These are phyloP conservation scores for Parnassius mnemosyne DNA, from an alignment of 2,888 invertebrate species.

Conservation along the genomic window DNA sequence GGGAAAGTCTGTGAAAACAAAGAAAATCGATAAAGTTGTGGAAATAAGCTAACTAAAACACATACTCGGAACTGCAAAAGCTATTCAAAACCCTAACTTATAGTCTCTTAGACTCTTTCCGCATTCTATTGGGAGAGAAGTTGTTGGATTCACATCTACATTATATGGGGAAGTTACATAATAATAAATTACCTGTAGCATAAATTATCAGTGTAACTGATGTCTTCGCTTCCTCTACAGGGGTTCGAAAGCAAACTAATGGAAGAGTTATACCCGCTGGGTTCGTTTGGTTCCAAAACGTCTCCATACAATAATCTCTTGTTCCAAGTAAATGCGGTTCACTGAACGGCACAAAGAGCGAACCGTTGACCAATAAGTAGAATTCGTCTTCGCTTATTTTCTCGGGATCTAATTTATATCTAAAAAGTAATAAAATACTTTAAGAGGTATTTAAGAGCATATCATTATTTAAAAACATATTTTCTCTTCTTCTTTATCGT, in stretches of 20 bases:
- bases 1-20: too few species aligned
- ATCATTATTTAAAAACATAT: too few species aligned
- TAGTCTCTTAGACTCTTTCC: neutral
- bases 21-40: too few species aligned
- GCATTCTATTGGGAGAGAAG: conserved; percentile 10
- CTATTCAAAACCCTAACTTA: neutral
- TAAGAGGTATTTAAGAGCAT: too few species aligned
- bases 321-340: conserved; percentile 69
- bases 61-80: too few species aligned
- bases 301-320: conserved; percentile 82
- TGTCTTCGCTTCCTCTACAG: conserved; percentile 55
- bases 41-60: too few species aligned
- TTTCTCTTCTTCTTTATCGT: too few species aligned
- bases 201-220: conserved; percentile 63
- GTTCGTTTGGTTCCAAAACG: conserved; percentile 67
- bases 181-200: conserved; percentile 56
- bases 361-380: conserved; percentile 80
- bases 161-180: conserved; percentile 10
- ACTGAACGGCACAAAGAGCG: conserved; percentile 75
- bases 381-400: conserved; percentile 73
- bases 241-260: conserved; percentile 74
- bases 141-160: conserved; percentile 7
- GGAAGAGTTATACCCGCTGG: conserved; percentile 74
- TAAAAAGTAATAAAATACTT: conserved; percentile 39
- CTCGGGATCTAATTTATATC: conserved; percentile 78